These are phyloP conservation scores for Narcine bancroftii DNA, from an alignment of 2,113 vertebrate genomes.

Conservation along the genomic window DNA sequence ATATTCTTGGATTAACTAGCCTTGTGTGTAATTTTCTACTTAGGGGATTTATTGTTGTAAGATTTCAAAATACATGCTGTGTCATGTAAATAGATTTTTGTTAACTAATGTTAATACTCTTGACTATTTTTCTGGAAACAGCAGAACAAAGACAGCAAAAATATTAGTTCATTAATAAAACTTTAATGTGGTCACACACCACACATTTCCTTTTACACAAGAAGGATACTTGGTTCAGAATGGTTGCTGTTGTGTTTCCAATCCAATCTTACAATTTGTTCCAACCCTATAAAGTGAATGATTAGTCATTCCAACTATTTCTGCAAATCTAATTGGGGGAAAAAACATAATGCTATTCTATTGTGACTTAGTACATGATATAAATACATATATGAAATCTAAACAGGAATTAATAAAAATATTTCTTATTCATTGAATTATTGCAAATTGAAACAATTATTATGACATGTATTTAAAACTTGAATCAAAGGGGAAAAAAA, in stretches of 20 bases:
- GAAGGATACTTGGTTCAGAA: not conserved
- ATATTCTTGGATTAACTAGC: not conserved
- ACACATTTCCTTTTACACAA: not conserved
- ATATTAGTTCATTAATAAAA: not conserved
- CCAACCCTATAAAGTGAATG: not conserved
- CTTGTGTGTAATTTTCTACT: not conserved
- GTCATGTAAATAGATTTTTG: not conserved
- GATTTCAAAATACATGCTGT: not conserved
- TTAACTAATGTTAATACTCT: not conserved
- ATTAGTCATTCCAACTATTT: not conserved
- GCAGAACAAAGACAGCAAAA: not conserved
- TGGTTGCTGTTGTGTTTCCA: not conserved
- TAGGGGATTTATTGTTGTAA: not conserved
- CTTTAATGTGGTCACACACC: not conserved
- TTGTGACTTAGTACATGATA: not conserved
- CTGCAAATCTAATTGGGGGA: not conserved
- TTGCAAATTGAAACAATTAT: not conserved
- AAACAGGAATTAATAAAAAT: too few species aligned
- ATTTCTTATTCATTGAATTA: too few species aligned
- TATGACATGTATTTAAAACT: not conserved
- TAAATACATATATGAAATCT: not conserved
- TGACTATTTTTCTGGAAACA: not conserved
- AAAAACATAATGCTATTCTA: not conserved
- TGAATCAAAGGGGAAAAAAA: not conserved
- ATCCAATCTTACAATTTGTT: not conserved